A percentile compares a stretch with the other conserved stretches of the same genome.
Conservation (phyloP, 2,113 vertebrate species). For the Morone chrysops region DNA sequence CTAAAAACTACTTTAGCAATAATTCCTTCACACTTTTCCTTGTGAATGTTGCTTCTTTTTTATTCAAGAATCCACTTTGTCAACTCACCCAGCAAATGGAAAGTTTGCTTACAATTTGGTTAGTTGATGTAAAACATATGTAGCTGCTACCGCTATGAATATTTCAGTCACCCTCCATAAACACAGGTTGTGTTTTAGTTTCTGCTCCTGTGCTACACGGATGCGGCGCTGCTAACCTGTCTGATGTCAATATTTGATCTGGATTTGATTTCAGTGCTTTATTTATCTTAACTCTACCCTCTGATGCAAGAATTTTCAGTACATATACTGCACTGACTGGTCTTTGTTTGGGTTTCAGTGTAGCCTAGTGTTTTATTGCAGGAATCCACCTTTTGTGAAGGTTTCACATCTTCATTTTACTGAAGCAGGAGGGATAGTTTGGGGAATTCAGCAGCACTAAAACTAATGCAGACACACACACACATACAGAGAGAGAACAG, state of each 20-base stretch:
- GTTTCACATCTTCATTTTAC: neutral
- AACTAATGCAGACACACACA: neutral
- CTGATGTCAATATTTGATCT: slow-evolving; percentile 36
- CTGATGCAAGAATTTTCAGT: neutral
- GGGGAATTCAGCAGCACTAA: neutral
- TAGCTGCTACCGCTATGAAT: neutral
- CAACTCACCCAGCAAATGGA: neutral
- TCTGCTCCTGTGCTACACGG: slow-evolving; percentile 4
- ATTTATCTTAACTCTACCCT: neutral
- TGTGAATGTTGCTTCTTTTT: neutral
- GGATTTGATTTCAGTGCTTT: slow-evolving; percentile 29
- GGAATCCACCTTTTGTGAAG: neutral
- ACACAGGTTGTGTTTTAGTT: neutral
- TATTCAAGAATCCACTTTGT: neutral
- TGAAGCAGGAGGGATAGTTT: neutral
- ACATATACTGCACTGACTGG: neutral
- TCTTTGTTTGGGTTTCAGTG: neutral
- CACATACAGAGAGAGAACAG: neutral
- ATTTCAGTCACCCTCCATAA: neutral
- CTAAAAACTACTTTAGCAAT: neutral
- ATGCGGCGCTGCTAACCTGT: neutral
- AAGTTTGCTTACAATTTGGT: neutral
- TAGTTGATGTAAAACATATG: too few species aligned
- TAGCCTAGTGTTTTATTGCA: neutral
- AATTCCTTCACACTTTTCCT: neutral